Base-by-base conservation (phyloP, 2,113 vertebrate species). In the Alouatta palliata region DNA sequence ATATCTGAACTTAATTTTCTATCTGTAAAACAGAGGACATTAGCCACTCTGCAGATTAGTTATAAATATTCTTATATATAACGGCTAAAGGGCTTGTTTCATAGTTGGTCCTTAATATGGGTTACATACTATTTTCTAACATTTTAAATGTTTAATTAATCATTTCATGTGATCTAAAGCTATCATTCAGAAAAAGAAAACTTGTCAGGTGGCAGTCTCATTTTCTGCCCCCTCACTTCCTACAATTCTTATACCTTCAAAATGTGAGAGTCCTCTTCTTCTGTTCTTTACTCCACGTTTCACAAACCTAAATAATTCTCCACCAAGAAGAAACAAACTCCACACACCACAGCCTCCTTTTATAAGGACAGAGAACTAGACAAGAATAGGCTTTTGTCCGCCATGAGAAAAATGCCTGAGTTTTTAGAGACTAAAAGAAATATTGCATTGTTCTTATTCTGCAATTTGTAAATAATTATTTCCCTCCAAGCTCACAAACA, bases 151-250 rank as follows among this genome's bases (percentile, higher is more conserved):
- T 58, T 84, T 45, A 61, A 54, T 87, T 85, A 54, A 81, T 85
- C 96, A 84, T 90, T 93, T 37, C 86, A 64, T 89, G 92, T 97
- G 75, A 40, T 92, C 89, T 97, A 61, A 92, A 95, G 88, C 83
- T 97, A 92, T 43, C 10, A 19, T 83, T 83, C 35, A 75, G 77
- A 70, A 52, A 64, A 75, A 79, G 32, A 54, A 61, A 90, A 56
- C 16, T n/a, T n/a, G 5, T 23, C 13, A 35, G n/a, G 9, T 76
- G 9, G 47, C 4, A 76, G 35, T 95, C 25, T n/a, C 19, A 13
- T 14, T 87, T 77, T 52, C 27, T 79, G n/a, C 13, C 35, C 16
- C 83, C 30, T 84, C 10, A 49, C 12, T 40, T 54, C 12, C 47
- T 91, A 54, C 40, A 35, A 77, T 35, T 76, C 4, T 87, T 70